Base-by-base conservation (phyloP, 2,113 vertebrate genomes). In the Mixornis gularis region DNA sequence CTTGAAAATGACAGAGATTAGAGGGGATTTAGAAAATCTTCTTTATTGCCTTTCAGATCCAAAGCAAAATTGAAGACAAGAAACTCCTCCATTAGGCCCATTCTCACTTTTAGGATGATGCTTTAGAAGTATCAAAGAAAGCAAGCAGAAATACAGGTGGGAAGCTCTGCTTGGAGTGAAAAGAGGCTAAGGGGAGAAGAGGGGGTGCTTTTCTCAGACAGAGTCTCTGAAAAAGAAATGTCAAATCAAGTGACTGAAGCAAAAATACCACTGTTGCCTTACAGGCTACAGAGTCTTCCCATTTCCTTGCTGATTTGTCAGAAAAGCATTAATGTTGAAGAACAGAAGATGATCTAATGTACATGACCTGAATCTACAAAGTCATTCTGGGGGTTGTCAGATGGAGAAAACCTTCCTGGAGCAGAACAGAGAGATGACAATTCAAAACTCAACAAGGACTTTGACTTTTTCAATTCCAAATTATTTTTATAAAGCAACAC, bases 251-350 rank as follows among this genome's bases (percentile, higher is more conserved):
- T 89, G 92, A 79, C 74, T 92, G 84, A 93, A 93, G 92, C 88
- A 95, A 90, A 96, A 96, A 94, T 85, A 92, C 70, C 86, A 93
- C 38, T 73, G 34, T 10, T 92, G 74, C 84, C 86, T 92, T 92
- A 82, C 53, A 91, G 92, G 86, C 84, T 82, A 30, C 7, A 59
- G 14, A 38, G 6, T 59, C 73, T 73, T 84, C 46, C 43, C 10
- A 17, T 43, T 76, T 92, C 43, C 58, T 89, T 79, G 53, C 53
- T 36, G 49, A 89, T 73, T 73, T 87, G 38, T 77, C 74, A 92
- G 63, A 85, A 91, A 62, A 85, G 25, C 34, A 82, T 69, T 76
- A 62, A 82, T 17, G 30, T 13, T 82, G 63, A 87, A 79, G 70
- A 63, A 66, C 1, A 87, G 68, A 66, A 66, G 32, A 79, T 27